Percentiles rank a stretch among this genome's conserved stretches.
These are phyloP conservation scores for Charadrius vociferus DNA, from an alignment of 2,113 vertebrate species.

Conservation along the genomic window DNA sequence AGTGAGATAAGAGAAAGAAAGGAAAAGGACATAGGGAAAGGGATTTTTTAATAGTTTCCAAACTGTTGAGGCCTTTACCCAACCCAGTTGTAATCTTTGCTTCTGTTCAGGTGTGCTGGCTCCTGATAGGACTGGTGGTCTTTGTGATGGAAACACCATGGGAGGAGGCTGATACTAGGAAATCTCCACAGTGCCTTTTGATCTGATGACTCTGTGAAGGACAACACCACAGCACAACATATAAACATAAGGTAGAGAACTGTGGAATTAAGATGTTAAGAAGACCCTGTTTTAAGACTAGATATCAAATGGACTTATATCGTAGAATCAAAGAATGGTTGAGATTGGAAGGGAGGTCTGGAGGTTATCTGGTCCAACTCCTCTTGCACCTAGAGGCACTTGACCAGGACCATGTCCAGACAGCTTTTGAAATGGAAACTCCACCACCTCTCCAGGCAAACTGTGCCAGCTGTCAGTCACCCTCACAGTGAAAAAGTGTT, in stretches of 20 bases:
- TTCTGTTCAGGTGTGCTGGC: not conserved
- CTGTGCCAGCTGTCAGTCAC: not conserved
- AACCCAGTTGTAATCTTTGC: not conserved
- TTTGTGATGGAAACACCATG: not conserved
- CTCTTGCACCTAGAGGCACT: rapidly evolving
- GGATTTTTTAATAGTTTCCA: not conserved
- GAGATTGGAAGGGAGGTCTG: not conserved
- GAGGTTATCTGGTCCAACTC: rapidly evolving
- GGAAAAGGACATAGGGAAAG: not conserved
- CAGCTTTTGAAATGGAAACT: not conserved
- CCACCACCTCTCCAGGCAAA: not conserved
- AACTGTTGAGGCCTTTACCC: not conserved
- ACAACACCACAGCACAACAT: not conserved
- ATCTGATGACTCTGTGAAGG: not conserved
- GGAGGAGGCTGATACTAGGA: not conserved
- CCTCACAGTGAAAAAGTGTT: not conserved
- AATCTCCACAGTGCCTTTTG: not conserved
- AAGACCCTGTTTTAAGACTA: not conserved
- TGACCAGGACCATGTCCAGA: not conserved
- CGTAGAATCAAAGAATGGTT: not conserved
- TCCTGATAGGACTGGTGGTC: rapidly evolving
- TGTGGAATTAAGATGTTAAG: not conserved
- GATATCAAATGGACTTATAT: not conserved
- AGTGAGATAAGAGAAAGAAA: not conserved
- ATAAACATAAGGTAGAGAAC: not conserved